Base-by-base conservation (phyloP, 2,113 vertebrate genomes). In the Calidris pygmaea region DNA sequence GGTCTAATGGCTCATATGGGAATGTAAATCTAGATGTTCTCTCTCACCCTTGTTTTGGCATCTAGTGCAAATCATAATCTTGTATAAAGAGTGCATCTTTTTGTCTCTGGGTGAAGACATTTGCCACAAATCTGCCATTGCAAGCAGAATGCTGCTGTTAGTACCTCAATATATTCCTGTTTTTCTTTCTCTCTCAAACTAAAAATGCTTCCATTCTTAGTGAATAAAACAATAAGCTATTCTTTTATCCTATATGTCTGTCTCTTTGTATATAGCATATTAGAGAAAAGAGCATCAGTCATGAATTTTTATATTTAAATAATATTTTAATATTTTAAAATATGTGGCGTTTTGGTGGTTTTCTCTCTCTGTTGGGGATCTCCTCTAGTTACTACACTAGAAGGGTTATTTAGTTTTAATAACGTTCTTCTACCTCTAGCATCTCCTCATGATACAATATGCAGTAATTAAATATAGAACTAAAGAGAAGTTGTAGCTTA, bases 391-490 rank as follows among this genome's bases (percentile, higher is more conserved):
- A 32, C 24, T 87, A 50, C 19, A 22, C 14, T 66, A 12, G 26
- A 43, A 70, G 27, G 8, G 7, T 66, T 84, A 50, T 67, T 27
- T 62, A 47, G 27, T 85, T 95, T 83, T 68, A 76, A 82, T 67
- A 56, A 3, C 17, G 35, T 65, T 89, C 37, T 95, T 89, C 37
- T 75, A 52, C 52, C 56, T 89, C 67, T 76, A 66, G 34, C 52
- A 96, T 80, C 52, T 81, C 30, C 59, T 90, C 6, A 9, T 73
- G 85, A 66, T 10, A 32, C 19, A 81, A 60, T 47, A 55, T 23
- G 32, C 15, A 21, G 9, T 83, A 83, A 83, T 89, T 90, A 95
- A 93, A 85, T 79, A 85, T 19, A 94, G 62, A 93, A 83, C 70
- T 91, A 80, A 96, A 76, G 56, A 78, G 24, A 70, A 73, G 22